Evolutionary conservation across 2,797 vertebrate genomes (phyloP).

Genomic region (Spinus olivaceus): DNA sequence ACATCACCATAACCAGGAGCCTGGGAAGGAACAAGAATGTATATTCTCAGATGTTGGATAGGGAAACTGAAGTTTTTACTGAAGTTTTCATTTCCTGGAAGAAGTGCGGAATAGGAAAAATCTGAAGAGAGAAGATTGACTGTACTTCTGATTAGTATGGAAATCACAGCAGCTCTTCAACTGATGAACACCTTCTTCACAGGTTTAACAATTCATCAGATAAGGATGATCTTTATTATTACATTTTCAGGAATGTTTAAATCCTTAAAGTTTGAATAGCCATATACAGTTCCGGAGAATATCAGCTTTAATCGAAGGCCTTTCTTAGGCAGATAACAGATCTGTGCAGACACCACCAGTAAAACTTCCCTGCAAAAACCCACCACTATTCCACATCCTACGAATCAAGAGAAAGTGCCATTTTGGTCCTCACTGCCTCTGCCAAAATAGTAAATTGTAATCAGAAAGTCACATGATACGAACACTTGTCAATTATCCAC

Average conservation of each 20-base stretch:
- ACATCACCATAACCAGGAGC: slow-evolving; percentile 98
- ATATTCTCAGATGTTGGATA: not conserved
- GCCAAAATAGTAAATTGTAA: not conserved
- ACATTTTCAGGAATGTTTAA: not conserved
- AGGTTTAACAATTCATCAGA: not conserved
- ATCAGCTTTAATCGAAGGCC: not conserved
- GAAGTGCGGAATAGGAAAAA: not conserved
- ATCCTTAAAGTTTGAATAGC: not conserved
- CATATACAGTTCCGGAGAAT: not conserved
- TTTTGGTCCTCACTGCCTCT: not conserved
- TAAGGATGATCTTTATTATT: not conserved
- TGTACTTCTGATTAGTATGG: not conserved
- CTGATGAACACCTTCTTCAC: not conserved
- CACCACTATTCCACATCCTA: not conserved
- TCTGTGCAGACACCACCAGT: fast-evolving
- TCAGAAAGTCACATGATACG: fast-evolving
- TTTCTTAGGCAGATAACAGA: not conserved
- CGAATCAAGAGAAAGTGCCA: not conserved
- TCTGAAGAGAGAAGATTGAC: not conserved
- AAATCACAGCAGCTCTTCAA: not conserved
- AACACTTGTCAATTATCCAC: not conserved
- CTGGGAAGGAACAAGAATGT: slow-evolving; percentile 66
- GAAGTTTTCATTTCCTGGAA: not conserved
- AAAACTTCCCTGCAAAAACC: not conserved
- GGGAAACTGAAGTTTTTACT: not conserved